Conservation (phyloP, 2,888 invertebrate genomes). For the Tuta absoluta region DNA sequence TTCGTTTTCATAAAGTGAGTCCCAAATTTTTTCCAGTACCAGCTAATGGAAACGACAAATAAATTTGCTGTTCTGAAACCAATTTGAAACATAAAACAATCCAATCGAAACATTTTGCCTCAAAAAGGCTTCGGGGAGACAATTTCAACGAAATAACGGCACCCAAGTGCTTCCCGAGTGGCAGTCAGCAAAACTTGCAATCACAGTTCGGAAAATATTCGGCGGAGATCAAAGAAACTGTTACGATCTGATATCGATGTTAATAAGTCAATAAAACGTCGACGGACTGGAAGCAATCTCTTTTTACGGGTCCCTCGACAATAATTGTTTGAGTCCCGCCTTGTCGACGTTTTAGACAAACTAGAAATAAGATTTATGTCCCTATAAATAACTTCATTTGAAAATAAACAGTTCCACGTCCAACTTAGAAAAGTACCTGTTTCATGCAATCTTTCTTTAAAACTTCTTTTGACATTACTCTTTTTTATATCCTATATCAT, state of each 20-base stretch:
- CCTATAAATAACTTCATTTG: slow-evolving; percentile 14
- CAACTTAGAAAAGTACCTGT: neutral
- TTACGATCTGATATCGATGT: slow-evolving; percentile 80
- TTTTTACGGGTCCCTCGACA: slow-evolving; percentile 77
- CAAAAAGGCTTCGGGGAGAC: slow-evolving; percentile 10
- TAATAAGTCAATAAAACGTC: slow-evolving; percentile 81
- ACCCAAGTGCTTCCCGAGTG: slow-evolving; percentile 8
- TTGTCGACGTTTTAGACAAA: slow-evolving; percentile 31
- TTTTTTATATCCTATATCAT: no score
- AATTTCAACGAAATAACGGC: slow-evolving; percentile 12
- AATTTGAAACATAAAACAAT: slow-evolving; percentile 5
- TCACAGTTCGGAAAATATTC: slow-evolving; percentile 67
- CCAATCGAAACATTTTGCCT: neutral
- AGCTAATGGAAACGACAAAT: no score
- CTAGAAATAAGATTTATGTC: slow-evolving; percentile 21
- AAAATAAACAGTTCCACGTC: neutral
- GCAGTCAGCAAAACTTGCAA: slow-evolving; percentile 29
- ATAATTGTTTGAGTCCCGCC: slow-evolving; percentile 71
- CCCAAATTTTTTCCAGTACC: no score
- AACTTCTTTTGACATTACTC: no score
- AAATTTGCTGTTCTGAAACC: neutral
- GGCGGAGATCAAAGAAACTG: slow-evolving; percentile 76
- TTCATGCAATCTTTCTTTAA: no score
- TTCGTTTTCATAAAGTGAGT: no score
- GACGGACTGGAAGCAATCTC: slow-evolving; percentile 77